Base-by-base conservation (phyloP, 2,797 vertebrate genomes). In the Schizopygopsis malacanthus region DNA sequence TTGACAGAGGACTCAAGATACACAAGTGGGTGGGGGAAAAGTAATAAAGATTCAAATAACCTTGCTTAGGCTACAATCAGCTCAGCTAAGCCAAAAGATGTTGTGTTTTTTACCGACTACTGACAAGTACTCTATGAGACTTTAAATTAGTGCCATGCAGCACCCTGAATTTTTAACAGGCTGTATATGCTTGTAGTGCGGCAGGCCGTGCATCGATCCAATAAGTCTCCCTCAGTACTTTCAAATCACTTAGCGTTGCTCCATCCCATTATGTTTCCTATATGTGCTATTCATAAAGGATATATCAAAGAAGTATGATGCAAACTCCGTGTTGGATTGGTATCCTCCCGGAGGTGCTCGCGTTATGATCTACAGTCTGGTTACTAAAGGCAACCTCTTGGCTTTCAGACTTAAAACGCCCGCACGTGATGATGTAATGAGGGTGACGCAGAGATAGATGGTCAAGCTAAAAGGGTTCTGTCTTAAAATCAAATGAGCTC, bases 21-120 rank as follows among this genome's bases (percentile, higher is more conserved):
- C 81, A 67, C 84, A 81, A 85, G 45, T 61, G 83, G 73, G 82
- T 56, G 78, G 69, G 88, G 88, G 90, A 89, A 90, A 92, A 92
- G 91, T 91, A 92, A 93, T 94, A 92, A 93, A 91, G 93, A 92
- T 89, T 93, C 85, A 84, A 91, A 90, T 92, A 94, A 93, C 91
- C 92, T 91, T 91, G 70, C 86, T 22, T 91, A 92, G 83, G 90
- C 90, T 84, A 87, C 89, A 56, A 89, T 93, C 92, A 90, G 91
- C 92, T 94, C 33, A 89, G 72, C 90, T 93, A 92, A 92, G 92
- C 90, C 85, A 59, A 45, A 88, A 92, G 88, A 91, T 82, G 89
- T 89, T 87, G 91, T 90, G 89, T 18, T 43, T 90, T 86, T 91
- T 91, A 87, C 80, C 22, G 1, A 13, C 78, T 91, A 85, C 78